Evolutionary conservation across 2,113 vertebrate species (phyloP).

Genomic region (Campylomormyrus numenius): DNA sequence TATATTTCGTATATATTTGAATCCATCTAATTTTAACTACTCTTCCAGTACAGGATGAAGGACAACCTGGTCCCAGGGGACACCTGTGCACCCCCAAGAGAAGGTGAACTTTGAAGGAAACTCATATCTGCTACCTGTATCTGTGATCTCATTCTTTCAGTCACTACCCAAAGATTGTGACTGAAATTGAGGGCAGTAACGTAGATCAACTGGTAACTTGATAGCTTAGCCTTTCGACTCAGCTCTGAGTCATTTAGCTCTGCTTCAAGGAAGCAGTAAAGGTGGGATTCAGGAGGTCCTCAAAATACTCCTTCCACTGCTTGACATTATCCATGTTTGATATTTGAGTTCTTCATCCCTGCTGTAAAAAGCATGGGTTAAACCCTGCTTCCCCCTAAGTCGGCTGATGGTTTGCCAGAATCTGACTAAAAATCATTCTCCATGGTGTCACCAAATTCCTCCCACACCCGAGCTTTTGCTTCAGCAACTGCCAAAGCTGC

Average conservation of each 20-base stretch:
- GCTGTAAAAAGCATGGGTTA: background rate
- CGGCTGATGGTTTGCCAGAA: background rate
- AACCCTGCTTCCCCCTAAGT: background rate
- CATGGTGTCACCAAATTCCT: background rate
- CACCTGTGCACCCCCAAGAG: background rate
- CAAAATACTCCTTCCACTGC: background rate
- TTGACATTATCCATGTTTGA: background rate
- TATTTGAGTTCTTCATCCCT: background rate
- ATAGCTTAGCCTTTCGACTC: too few relatives aligned
- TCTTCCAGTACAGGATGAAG: background rate
- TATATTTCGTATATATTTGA: too few relatives aligned
- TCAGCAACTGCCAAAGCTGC: background rate
- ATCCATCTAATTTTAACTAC: too few relatives aligned
- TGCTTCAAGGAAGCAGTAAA: background rate
- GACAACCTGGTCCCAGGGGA: background rate
- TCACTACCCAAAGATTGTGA: too few relatives aligned
- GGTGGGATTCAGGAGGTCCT: background rate
- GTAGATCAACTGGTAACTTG: too few relatives aligned
- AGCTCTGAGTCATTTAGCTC: background rate
- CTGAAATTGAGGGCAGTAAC: too few relatives aligned
- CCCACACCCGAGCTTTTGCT: background rate
- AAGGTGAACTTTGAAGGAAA: too few relatives aligned
- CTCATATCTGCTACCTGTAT: too few relatives aligned
- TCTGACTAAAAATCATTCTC: background rate
- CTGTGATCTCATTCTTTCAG: too few relatives aligned